phyloP scores from a whole-genome alignment of 2,113 vertebrate genomes.

The Gadus macrocephalus region DNA sequence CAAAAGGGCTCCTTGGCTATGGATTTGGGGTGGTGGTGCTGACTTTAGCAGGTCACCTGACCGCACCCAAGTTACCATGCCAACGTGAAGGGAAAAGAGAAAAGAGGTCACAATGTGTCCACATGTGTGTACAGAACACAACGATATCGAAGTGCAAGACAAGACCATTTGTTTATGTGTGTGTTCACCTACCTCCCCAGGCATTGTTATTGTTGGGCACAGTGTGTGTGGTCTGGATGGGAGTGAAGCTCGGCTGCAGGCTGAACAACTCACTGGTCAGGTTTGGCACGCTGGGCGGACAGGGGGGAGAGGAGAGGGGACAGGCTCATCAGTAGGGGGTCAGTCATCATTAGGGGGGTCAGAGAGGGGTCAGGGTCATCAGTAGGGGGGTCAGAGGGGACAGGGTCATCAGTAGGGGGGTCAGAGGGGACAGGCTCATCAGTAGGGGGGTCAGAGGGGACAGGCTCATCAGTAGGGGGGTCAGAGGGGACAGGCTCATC shows the following conservation, averaged over 20 bases:
- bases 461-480: no score
- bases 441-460: no score
- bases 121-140: not conserved
- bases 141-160: no score
- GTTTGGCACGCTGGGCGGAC: conserved; percentile 81
- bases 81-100: conserved; percentile 32
- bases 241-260: conserved; percentile 83
- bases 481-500: no score
- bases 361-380: no score
- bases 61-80: conserved; percentile 41
- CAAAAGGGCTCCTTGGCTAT: conserved; percentile 59
- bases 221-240: conserved; percentile 85
- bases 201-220: conserved; percentile 81
- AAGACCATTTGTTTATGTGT: not conserved
- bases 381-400: no score
- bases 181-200: conserved; percentile 82
- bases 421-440: no score
- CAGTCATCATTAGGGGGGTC: no score
- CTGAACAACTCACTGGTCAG: conserved; percentile 88
- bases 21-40: conserved; percentile 70
- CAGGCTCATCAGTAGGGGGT: no score
- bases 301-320: not conserved
- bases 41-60: conserved; percentile 84
- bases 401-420: no score
- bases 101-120: conserved; percentile 21